These are phyloP conservation scores for Aptenodytes patagonicus DNA, from an alignment of 2,113 vertebrate species.

Conservation along the genomic window DNA sequence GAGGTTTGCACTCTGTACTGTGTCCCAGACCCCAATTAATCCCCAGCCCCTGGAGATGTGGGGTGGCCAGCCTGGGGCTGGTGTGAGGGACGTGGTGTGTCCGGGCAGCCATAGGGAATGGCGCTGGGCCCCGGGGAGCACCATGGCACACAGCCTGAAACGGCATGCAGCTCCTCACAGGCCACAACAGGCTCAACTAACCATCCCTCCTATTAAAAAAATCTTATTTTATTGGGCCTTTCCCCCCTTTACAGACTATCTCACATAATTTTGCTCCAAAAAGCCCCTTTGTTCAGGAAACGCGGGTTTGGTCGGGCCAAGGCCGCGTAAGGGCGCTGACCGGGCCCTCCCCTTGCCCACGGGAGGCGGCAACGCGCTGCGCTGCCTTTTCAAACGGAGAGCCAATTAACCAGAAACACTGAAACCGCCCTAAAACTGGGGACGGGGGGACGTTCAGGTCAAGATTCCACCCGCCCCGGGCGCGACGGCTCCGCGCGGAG, in stretches of 20 bases:
- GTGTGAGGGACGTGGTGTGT: rapidly evolving
- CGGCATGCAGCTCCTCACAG: rapidly evolving
- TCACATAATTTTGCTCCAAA: background rate
- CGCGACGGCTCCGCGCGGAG: too few species aligned
- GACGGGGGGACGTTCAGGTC: rapidly evolving
- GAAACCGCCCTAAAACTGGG: background rate
- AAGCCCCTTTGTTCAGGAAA: too few species aligned
- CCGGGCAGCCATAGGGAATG: rapidly evolving
- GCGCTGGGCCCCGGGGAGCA: rapidly evolving
- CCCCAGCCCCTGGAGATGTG: rapidly evolving
- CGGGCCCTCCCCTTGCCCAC: too few species aligned
- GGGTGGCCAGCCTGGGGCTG: too few species aligned
- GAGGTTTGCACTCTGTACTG: background rate
- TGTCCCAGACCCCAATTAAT: background rate
- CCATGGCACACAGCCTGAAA: rapidly evolving
- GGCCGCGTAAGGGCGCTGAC: background rate
- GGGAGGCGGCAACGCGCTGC: background rate
- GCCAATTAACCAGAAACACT: background rate
- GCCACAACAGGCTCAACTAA: background rate
- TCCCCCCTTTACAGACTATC: background rate
- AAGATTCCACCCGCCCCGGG: background rate
- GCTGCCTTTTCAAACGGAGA: background rate
- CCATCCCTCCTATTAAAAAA: background rate
- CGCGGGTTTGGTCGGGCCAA: rapidly evolving
- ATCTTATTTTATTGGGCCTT: rapidly evolving